Evolutionary conservation across 2,888 invertebrate genomes (phyloP), one percentile per base, ranked within the genome.

Genomic region (Acleris cristana): DNA sequence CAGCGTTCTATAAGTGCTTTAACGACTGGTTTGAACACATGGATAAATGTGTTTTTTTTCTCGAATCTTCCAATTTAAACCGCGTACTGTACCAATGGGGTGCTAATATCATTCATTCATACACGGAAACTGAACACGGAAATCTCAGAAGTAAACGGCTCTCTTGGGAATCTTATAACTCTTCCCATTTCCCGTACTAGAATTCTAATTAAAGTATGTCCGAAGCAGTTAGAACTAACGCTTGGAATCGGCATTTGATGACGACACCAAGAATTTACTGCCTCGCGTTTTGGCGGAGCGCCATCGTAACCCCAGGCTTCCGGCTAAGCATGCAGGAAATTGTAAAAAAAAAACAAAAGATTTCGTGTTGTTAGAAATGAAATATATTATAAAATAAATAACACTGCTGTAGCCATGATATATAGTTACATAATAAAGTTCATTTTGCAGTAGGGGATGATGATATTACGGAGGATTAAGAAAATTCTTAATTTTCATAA

Each of bases 271-370:
- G 63, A 54, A 67, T 67, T 67, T 62, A 57, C 58, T 54, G 58
- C 58, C 62, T 49, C 49, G 54, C 49, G 58, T 67, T 63, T 63
- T 67, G 67, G 67, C 67, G 53, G 30, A 40, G 23, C 30, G 67
- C 67, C 67, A 63, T 53, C 40, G n/a, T 57, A 58, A 63, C 67
- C 49, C 48, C 40, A 53, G 40, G 40, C 44, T 63, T 58, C 57
- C 58, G 62, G 61, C 6, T 52, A 23, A 34, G 19, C 53, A 19
- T 52, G 44, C 49, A 56, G 48, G 23, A 58, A 63, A 40, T 67
- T 63, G 23, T 53, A 62, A 66, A 52, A 58, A n/a, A n/a, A 56
- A 57, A 62, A 62, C 56, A 62, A 61, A 18, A 52, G 57, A 52
- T 40, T 53, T 61, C 26, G 12, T 10, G n/a, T 48, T 26, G n/a